phyloP scores from a whole-genome alignment of 2,113 vertebrate genomes.

The Bubalus kerabau region DNA sequence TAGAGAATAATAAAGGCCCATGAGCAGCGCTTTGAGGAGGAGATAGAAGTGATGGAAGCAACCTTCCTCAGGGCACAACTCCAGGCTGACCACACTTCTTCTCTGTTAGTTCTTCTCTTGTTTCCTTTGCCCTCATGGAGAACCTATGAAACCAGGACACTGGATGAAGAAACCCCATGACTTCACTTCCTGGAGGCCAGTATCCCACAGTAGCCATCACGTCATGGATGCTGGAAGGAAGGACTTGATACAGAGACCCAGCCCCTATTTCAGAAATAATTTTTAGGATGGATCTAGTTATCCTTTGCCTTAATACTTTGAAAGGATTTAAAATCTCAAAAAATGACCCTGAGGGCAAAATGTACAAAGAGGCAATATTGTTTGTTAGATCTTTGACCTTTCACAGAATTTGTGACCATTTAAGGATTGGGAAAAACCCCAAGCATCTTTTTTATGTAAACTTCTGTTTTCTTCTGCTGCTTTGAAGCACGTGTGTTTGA shows the following conservation, averaged over 20 bases:
- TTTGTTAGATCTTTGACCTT: neutral
- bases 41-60: neutral
- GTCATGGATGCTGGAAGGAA: neutral
- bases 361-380: neutral
- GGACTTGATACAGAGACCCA: neutral
- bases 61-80: neutral
- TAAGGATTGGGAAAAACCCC: neutral
- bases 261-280: neutral
- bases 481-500: conserved; percentile 30
- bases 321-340: conserved; percentile 8
- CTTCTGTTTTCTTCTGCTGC: conserved; percentile 8
- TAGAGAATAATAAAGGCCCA: neutral
- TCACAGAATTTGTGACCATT: neutral
- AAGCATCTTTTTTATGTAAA: conserved; percentile 3
- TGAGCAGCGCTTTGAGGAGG: neutral
- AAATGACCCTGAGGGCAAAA: neutral
- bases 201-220: neutral
- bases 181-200: neutral
- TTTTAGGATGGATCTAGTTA: neutral
- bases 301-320: neutral
- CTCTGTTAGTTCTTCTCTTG: neutral
- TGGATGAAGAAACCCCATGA: neutral
- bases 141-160: neutral
- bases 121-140: neutral
- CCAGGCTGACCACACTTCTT: neutral